These are phyloP conservation scores for Pantala flavescens DNA, from an alignment of 1,140 invertebrate genomes.

Conservation along the genomic window DNA sequence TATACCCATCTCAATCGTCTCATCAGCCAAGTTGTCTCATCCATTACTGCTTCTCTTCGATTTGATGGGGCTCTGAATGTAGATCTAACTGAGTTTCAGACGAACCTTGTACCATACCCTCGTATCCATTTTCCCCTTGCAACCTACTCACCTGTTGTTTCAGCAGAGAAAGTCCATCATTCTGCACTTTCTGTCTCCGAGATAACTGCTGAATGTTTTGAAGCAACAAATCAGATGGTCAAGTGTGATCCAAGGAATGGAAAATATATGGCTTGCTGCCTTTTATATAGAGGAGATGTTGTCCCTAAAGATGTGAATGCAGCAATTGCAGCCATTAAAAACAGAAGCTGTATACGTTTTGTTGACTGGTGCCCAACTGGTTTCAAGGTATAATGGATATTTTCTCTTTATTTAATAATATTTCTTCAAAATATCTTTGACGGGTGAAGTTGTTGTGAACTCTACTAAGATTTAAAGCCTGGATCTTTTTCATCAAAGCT, in stretches of 20 bases:
- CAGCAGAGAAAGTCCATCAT: neutral
- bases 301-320: conserved; percentile 71
- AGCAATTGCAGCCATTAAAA: conserved; percentile 52
- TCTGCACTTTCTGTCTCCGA: neutral
- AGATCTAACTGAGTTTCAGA: conserved; percentile 73
- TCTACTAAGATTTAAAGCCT: neutral
- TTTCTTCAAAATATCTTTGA: neutral
- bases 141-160: neutral
- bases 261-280: conserved; percentile 64
- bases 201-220: conserved; percentile 47
- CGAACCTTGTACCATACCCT: conserved; percentile 61
- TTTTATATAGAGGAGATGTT: conserved; percentile 60
- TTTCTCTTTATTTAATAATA: neutral
- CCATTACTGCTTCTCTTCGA: conserved; percentile 67
- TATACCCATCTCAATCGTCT: conserved; percentile 42
- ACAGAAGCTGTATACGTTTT: conserved; percentile 44
- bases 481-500: neutral
- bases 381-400: conserved; percentile 29
- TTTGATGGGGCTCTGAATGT: conserved; percentile 77
- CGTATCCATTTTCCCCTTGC: conserved; percentile 66
- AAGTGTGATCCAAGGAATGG: conserved; percentile 54
- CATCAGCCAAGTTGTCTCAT: conserved; percentile 51
- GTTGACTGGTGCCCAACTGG: conserved; percentile 56
- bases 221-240: conserved; percentile 56
- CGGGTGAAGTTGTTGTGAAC: neutral